Base-by-base conservation (phyloP, 2,797 vertebrate genomes). In the Mastacembelus armatus region DNA sequence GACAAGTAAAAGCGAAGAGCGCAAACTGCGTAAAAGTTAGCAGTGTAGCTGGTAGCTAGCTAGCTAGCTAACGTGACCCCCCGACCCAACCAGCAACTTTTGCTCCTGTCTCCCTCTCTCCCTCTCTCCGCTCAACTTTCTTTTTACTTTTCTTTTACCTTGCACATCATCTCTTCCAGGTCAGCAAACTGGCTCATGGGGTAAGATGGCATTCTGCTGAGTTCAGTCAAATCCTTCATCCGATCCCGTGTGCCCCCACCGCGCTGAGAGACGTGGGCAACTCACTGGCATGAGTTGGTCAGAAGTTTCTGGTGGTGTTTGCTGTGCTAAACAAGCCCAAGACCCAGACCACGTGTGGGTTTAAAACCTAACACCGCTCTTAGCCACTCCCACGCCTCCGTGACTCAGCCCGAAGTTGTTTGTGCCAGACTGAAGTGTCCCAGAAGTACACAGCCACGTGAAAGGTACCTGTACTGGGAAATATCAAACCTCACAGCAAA, bases 151-250 rank as follows among this genome's bases (percentile, higher is more conserved):
- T 48, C 54, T 0, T 57, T 88, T 86, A 91, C 91, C 89, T 90
- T 85, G 77, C 82, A 87, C 87, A 92, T 87, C 62, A 88, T 80
- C 54, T 92, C 85, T 10, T 92, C 91, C 78, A 90, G 66, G 51
- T 89, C 89, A 0, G 73, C 52, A 4, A 87, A 85, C 79, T 91
- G 87, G 78, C 78, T 65, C 24, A 82, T 78, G 24, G 81, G 81
- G 71, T 84, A 77, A 38, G 89, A 89, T 3, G 87, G 91, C 89
- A 92, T 91, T 22, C 26, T 58, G 78, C 35, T 30, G 57, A 58
- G 38, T 24, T n/a, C n/a, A 55, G 11, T 63, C 48, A 18, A 68
- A 66, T 3, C 48, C 49, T 66, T 59, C 15, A 75, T 64, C 60
- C 22, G 71, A 43, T 80, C 73, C 63, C 62, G 66, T 78, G 77